phyloP scores from a whole-genome alignment of 2,888 invertebrate genomes.

The Phyllotreta cruciferae region DNA sequence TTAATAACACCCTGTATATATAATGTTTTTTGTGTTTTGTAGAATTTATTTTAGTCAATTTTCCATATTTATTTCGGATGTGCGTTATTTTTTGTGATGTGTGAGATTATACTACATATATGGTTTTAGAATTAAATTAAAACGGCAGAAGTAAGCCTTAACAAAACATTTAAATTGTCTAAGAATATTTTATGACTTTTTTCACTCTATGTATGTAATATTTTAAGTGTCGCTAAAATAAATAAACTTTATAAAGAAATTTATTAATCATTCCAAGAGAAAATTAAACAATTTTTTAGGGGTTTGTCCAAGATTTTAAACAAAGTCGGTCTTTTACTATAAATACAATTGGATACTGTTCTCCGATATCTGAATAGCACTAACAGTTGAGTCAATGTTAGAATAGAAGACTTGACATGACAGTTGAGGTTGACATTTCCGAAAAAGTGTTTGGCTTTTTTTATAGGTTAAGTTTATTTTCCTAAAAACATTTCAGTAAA shows the following conservation, averaged over 20 bases:
- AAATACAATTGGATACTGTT: too few relatives aligned
- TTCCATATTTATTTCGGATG: slow-evolving; percentile 38
- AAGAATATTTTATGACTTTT: slow-evolving; percentile 48
- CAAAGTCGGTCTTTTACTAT: too few relatives aligned
- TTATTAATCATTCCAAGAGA: not conserved
- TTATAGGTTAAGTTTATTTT: too few relatives aligned
- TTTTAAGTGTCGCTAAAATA: slow-evolving; percentile 50
- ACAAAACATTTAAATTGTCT: slow-evolving; percentile 39
- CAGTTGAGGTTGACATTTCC: too few relatives aligned
- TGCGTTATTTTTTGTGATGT: slow-evolving; percentile 44
- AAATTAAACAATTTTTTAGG: too few relatives aligned
- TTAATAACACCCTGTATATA: slow-evolving; percentile 34
- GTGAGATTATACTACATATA: slow-evolving; percentile 39
- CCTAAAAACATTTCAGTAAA: too few relatives aligned
- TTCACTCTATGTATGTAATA: slow-evolving; percentile 50
- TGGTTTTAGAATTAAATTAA: slow-evolving; percentile 30
- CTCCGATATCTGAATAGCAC: too few relatives aligned
- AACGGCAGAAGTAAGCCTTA: slow-evolving; percentile 34
- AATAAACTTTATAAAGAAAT: slow-evolving; percentile 32
- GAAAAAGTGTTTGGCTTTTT: too few relatives aligned
- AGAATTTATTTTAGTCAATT: slow-evolving; percentile 34
- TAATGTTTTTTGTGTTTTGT: slow-evolving; percentile 32
- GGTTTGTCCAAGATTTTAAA: too few relatives aligned
- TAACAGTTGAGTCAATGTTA: too few relatives aligned
- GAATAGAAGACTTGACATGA: not conserved